Evolutionary conservation across 2,797 vertebrate species (phyloP).

Genomic region (Allobates femoralis): DNA sequence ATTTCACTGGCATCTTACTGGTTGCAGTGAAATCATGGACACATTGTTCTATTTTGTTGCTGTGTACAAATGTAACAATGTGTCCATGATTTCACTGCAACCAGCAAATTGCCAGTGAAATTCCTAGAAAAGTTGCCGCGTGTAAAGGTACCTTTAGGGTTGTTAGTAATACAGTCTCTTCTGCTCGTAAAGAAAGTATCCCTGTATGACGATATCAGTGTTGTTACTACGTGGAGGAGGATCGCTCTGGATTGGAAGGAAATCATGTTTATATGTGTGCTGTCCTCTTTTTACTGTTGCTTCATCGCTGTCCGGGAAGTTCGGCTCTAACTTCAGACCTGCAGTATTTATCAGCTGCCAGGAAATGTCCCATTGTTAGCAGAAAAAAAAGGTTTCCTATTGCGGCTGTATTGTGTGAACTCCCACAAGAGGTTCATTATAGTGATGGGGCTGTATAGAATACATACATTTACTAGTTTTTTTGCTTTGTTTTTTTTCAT

Average conservation of each 20-base stretch:
- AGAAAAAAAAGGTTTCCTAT: conserved; percentile 42
- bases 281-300: conserved; percentile 18
- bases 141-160: no score
- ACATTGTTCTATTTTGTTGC: no score
- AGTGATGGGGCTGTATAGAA: background rate
- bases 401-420: conserved; percentile 29
- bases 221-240: background rate
- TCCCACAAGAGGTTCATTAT: conserved; percentile 14
- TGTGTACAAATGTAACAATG: no score
- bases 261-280: conserved; percentile 3
- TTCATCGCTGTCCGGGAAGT: conserved; percentile 18
- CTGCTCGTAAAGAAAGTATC: background rate
- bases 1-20: no score
- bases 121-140: no score
- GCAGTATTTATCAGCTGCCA: conserved; percentile 10
- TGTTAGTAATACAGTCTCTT: background rate
- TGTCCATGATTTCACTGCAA: no score
- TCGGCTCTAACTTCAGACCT: background rate
- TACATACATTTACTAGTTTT: background rate
- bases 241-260: background rate
- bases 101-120: no score
- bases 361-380: conserved; percentile 52
- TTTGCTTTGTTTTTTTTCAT: background rate
- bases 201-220: background rate
- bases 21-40: no score